Evolutionary conservation across 2,888 invertebrate genomes (phyloP).

Genomic region (Caenorhabditis virilis): DNA sequence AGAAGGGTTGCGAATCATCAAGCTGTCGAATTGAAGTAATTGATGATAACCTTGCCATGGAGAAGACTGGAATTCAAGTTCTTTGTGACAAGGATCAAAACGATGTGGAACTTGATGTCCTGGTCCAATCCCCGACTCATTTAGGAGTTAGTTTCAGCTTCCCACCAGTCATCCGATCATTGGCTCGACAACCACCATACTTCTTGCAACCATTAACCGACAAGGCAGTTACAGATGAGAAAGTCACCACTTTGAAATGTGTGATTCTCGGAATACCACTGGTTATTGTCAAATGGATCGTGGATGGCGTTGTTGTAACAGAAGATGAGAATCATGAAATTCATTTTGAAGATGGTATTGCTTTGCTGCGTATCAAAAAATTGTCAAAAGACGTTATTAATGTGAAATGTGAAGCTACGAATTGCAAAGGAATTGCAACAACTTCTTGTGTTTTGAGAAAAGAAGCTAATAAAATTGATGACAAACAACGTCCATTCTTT

Average conservation of each 20-base stretch:
- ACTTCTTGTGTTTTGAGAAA: conserved; percentile 27
- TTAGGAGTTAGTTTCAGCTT: conserved; percentile 26
- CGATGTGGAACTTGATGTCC: conserved; percentile 56
- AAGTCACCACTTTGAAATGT: conserved; percentile 50
- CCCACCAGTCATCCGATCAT: conserved; percentile 20
- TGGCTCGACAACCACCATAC: conserved; percentile 34
- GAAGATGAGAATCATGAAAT: conserved; percentile 29
- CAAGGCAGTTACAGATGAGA: conserved; percentile 10
- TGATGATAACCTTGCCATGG: conserved; percentile 48
- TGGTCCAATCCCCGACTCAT: conserved; percentile 43
- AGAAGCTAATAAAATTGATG: background rate
- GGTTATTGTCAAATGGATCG: conserved; percentile 63
- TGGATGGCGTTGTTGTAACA: conserved; percentile 45
- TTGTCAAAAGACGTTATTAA: conserved; percentile 10
- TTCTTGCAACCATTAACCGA: conserved; percentile 26
- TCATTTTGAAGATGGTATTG: conserved; percentile 55
- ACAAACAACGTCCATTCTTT: conserved; percentile 38
- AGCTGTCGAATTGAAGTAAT: conserved; percentile 49
- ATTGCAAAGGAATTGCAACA: conserved; percentile 36
- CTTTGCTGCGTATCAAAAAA: conserved; percentile 36
- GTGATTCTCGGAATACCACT: conserved; percentile 69
- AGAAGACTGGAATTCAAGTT: conserved; percentile 48
- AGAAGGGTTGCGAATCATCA: conserved; percentile 81
- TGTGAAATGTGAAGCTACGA: conserved; percentile 44
- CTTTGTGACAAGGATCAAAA: conserved; percentile 53